Conservation (phyloP, 2,113 vertebrate species). For the Anoura caudifer region DNA sequence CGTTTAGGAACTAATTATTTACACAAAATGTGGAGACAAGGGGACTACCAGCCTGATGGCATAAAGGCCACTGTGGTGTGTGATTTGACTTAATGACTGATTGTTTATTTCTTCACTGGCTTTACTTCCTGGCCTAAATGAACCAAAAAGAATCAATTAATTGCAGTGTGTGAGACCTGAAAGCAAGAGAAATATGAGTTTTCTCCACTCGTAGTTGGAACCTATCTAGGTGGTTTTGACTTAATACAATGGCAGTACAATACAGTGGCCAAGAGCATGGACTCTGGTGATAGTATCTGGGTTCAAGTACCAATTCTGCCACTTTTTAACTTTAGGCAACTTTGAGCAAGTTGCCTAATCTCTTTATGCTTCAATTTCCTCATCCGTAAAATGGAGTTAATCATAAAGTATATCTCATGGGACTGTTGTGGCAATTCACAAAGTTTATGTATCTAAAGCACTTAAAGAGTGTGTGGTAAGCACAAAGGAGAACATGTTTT, state of each 20-base stretch:
- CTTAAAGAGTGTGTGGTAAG: not conserved
- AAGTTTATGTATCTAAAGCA: not conserved
- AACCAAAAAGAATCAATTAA: slow-evolving; percentile 22
- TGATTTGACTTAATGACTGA: not conserved
- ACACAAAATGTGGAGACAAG: slow-evolving; percentile 5
- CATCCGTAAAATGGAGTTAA: not conserved
- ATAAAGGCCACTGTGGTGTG: not conserved
- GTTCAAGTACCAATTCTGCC: slow-evolving; percentile 24
- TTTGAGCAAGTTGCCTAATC: not conserved
- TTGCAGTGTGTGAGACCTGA: not conserved
- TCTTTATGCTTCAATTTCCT: slow-evolving; percentile 30
- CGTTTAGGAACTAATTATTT: slow-evolving; percentile 13
- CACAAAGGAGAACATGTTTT: not conserved
- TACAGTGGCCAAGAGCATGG: not conserved
- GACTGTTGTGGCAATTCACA: not conserved
- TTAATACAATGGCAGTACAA: not conserved
- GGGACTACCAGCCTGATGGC: not conserved
- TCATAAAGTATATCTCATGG: not conserved
- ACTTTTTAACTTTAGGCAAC: not conserved
- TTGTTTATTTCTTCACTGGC: not conserved
- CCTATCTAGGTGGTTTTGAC: not conserved
- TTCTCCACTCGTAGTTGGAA: not conserved
- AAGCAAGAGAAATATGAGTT: not conserved
- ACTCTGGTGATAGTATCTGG: not conserved
- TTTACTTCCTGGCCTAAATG: slow-evolving; percentile 15